phyloP scores from a whole-genome alignment of 2,113 vertebrate genomes.

The Dipodomys ordii region DNA sequence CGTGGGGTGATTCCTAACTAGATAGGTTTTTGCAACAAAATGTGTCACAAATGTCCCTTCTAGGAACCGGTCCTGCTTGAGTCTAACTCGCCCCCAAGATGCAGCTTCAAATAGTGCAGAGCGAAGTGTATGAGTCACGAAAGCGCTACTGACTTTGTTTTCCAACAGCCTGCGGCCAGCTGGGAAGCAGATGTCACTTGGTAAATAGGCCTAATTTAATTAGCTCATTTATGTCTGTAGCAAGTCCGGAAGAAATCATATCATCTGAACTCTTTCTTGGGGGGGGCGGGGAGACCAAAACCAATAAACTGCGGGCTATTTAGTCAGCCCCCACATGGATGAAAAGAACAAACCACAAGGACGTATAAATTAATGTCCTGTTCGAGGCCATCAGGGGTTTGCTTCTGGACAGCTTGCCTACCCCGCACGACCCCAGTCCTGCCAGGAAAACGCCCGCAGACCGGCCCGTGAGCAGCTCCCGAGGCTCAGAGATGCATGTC shows the following conservation, averaged over 20 bases:
- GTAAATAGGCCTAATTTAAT: conserved; percentile 14
- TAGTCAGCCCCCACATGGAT: background rate
- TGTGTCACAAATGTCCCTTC: background rate
- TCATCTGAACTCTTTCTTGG: conserved; percentile 7
- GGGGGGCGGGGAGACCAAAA: background rate
- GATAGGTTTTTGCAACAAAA: background rate
- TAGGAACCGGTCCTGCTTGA: background rate
- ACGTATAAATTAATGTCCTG: too few species aligned
- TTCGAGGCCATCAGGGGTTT: too few species aligned
- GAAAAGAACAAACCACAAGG: background rate
- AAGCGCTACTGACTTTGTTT: background rate
- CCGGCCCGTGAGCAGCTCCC: too few species aligned
- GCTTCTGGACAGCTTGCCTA: too few species aligned
- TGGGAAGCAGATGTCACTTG: conserved; percentile 4
- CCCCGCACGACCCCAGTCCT: background rate
- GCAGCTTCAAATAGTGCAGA: background rate
- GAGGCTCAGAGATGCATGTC: too few species aligned
- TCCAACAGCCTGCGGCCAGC: conserved; percentile 6
- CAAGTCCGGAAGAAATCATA: background rate
- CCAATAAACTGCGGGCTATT: conserved; percentile 22
- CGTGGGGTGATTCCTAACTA: background rate
- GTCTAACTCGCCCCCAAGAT: background rate
- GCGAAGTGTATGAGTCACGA: background rate
- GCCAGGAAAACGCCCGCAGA: background rate
- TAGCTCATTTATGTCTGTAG: background rate